phyloP scores from a whole-genome alignment of 1,140 invertebrate species.

The Polypedilum pembai region DNA sequence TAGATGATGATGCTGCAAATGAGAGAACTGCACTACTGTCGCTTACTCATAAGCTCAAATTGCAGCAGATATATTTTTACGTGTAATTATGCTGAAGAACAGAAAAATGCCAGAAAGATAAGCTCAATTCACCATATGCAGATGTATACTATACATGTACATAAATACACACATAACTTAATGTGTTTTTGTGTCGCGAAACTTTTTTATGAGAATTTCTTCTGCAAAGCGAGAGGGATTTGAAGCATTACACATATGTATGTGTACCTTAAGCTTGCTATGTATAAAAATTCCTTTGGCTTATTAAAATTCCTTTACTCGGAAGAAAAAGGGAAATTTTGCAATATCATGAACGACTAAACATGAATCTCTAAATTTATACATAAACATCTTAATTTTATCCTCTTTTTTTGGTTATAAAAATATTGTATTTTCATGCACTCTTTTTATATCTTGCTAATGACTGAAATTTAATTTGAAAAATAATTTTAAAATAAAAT shows the following conservation, averaged over 20 bases:
- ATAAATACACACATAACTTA: slow-evolving; percentile 3
- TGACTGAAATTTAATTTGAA: no score
- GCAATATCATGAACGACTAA: slow-evolving; percentile 4
- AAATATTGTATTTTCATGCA: no score
- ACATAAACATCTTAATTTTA: not conserved
- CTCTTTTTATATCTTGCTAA: no score
- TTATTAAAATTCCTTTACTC: not conserved
- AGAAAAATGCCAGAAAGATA: not conserved
- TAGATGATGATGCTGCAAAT: not conserved
- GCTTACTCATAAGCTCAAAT: not conserved
- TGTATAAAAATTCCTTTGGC: not conserved
- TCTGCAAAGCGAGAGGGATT: not conserved
- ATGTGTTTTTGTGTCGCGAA: not conserved
- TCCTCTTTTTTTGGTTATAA: no score
- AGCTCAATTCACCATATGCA: not conserved
- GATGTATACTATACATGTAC: not conserved
- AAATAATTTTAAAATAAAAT: no score
- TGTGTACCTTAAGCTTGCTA: not conserved
- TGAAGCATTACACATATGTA: not conserved
- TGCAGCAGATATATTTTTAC: not conserved
- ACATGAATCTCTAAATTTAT: not conserved
- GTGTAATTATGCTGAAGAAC: not conserved
- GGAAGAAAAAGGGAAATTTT: not conserved
- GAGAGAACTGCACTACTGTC: not conserved
- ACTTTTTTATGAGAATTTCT: not conserved